A percentile compares a stretch with the other conserved stretches of the same genome.
phyloP scores from a whole-genome alignment of 2,888 invertebrate genomes.

The Scaptomyza cyrtandrae region DNA sequence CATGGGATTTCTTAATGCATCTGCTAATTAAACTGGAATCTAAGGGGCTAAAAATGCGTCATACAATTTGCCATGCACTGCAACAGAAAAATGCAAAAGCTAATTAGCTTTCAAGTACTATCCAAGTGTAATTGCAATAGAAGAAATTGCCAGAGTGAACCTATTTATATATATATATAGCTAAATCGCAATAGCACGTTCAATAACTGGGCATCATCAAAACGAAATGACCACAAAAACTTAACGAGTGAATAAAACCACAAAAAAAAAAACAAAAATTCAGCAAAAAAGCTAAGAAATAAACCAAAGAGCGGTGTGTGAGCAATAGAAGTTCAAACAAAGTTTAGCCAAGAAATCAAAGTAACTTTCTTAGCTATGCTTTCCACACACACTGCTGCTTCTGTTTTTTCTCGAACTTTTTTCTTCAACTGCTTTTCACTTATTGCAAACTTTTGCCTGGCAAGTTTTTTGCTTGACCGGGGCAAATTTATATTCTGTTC shows the following conservation, averaged over 20 bases:
- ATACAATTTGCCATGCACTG: background rate
- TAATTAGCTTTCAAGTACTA: slow-evolving; percentile 17
- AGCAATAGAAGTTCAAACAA: slow-evolving; percentile 67
- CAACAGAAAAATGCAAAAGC: background rate
- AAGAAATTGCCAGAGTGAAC: slow-evolving; percentile 10
- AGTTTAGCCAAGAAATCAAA: slow-evolving; percentile 73
- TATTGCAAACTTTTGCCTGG: slow-evolving; percentile 69
- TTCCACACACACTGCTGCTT: slow-evolving; percentile 23
- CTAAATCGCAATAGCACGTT: slow-evolving; percentile 30
- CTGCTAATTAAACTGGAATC: slow-evolving; percentile 49
- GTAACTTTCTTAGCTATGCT: slow-evolving; percentile 61
- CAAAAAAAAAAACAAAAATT: slow-evolving; percentile 10
- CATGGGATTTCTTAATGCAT: slow-evolving; percentile 44
- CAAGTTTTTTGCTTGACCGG: slow-evolving; percentile 47
- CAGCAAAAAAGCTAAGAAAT: slow-evolving; percentile 2
- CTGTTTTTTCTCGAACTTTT: slow-evolving; percentile 10
- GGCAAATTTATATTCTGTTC: slow-evolving; percentile 51
- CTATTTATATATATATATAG: slow-evolving; percentile 56
- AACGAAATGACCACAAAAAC: slow-evolving; percentile 51
- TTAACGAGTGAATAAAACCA: slow-evolving; percentile 50
- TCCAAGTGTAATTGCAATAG: slow-evolving; percentile 5
- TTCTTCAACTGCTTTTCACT: slow-evolving; percentile 69
- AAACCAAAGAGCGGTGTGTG: slow-evolving; percentile 49
- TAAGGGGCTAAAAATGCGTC: slow-evolving; percentile 19
- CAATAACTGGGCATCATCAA: slow-evolving; percentile 29